phyloP scores from a whole-genome alignment of 2,113 vertebrate genomes.

The Gambusia affinis region DNA sequence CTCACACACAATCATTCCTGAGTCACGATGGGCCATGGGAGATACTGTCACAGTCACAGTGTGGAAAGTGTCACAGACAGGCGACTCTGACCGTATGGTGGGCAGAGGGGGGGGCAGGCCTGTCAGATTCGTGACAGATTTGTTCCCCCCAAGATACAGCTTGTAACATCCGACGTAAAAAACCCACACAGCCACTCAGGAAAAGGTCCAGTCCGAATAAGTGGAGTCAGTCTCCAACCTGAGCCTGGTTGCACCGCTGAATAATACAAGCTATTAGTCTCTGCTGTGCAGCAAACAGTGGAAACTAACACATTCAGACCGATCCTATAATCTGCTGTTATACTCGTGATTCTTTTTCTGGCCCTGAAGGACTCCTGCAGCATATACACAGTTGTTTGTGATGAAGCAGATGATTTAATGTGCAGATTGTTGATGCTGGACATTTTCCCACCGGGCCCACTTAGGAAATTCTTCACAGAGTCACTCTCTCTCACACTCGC shows the following conservation, averaged over 20 bases:
- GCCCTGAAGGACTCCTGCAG: not conserved
- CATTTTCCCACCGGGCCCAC: slow-evolving; percentile 66
- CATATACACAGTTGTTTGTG: slow-evolving; percentile 25
- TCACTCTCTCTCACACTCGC: slow-evolving; percentile 35
- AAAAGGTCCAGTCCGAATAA: slow-evolving; percentile 30
- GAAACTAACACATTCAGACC: not conserved
- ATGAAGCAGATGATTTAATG: slow-evolving; percentile 63
- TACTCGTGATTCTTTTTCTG: not conserved
- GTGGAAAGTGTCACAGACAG: slow-evolving; percentile 62
- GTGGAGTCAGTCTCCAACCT: slow-evolving; percentile 28
- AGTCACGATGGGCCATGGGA: slow-evolving; percentile 48
- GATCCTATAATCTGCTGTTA: not conserved
- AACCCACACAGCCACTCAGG: slow-evolving; percentile 4
- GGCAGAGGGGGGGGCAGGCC: slow-evolving; percentile 54
- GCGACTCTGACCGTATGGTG: slow-evolving; percentile 45
- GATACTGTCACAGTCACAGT: slow-evolving; percentile 56
- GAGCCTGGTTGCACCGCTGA: not conserved
- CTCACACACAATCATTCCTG: slow-evolving; percentile 14
- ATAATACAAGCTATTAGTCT: not conserved
- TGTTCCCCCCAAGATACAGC: slow-evolving; percentile 53
- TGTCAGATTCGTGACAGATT: slow-evolving; percentile 55
- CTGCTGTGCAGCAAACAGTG: not conserved
- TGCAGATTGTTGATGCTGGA: slow-evolving; percentile 59
- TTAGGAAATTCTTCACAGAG: slow-evolving; percentile 58
- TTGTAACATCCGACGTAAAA: slow-evolving; percentile 45